Evolutionary conservation across 2,888 invertebrate genomes (phyloP).

Genomic region (Biston betularia): DNA sequence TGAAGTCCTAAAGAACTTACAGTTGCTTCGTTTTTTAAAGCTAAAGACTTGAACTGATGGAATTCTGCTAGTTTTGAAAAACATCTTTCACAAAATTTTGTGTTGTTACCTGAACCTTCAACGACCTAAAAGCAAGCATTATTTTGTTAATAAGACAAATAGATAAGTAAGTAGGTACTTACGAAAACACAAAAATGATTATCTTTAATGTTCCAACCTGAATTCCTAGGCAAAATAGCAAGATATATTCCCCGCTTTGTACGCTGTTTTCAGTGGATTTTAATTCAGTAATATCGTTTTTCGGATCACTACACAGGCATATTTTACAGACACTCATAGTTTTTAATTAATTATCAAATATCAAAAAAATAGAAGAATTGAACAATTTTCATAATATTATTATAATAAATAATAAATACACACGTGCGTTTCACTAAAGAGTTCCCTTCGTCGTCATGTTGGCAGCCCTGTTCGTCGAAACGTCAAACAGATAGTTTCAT

Average conservation of each 20-base stretch:
- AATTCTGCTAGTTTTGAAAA: not conserved
- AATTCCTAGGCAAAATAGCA: constrained; percentile 21
- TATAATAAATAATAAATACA: too few relatives aligned
- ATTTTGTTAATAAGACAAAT: not conserved
- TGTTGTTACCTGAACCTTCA: not conserved
- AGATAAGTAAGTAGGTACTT: not conserved
- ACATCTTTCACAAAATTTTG: constrained; percentile 1
- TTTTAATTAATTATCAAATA: not conserved
- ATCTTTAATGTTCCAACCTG: not conserved
- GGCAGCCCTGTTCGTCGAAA: too few relatives aligned
- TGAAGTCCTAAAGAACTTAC: not conserved
- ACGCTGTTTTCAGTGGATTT: not conserved
- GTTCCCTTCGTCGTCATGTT: too few relatives aligned
- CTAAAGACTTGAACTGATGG: constrained; percentile 2
- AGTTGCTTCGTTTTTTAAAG: constrained; percentile 1
- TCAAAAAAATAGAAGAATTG: too few relatives aligned
- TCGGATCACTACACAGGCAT: constrained; percentile 11
- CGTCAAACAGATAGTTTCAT: too few relatives aligned
- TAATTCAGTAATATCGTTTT: not conserved
- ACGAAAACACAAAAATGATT: not conserved
- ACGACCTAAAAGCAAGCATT: constrained; percentile 1
- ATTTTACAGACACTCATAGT: constrained; percentile 34
- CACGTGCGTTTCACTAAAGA: too few relatives aligned
- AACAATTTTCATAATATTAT: too few relatives aligned
- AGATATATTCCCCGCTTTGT: constrained; percentile 14